Base-by-base conservation (phyloP, 2,888 invertebrate genomes). In the Craniophora ligustri region DNA sequence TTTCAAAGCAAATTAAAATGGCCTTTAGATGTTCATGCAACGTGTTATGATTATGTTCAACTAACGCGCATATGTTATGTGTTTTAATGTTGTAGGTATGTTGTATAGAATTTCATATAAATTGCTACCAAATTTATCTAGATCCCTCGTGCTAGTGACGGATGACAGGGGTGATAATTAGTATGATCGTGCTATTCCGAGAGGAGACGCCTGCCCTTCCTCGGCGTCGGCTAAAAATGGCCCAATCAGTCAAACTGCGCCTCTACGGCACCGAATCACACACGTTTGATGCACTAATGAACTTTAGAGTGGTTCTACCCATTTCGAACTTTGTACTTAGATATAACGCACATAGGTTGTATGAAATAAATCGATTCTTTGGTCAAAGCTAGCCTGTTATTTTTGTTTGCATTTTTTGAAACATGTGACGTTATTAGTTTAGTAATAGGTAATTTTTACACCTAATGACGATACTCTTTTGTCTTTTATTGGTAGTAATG, bases 231-330 rank as follows among this genome's bases (percentile, higher is more conserved):
- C 91, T 91, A 90, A 91, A 92, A 93, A 89, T 92, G 88, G 91
- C 88, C 81, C 88, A 90, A 93, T 92, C 92, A 88, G 85, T 91
- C 90, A 91, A 91, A 89, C 77, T 72, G 75, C 67, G 79, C 69
- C 64, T 73, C 67, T 72, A 65, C 67, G 49, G 47, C 47, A 50
- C 68, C 42, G 61, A 71, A 72, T 74, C 78, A 78, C 75, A 79
- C 75, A 73, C 78, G 78, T 74, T 78, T 76, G 79, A 70, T 72
- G 65, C 71, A 66, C 63, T 76, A 75, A 82, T 76, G 75, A 79
- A 71, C 75, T 76, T 59, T 40, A 42, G 59, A 72, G 61, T 58
- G 64, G 64, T 63, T 59, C 42, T 69, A 44, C 47, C 61, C 34
- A 48, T 39, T 53, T 21, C 51, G 40, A 47, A 48, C n/a, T 48